Evolutionary conservation across 1,140 invertebrate genomes (phyloP), one percentile per base, ranked within the genome.

Genomic region (Ladona fulva): DNA sequence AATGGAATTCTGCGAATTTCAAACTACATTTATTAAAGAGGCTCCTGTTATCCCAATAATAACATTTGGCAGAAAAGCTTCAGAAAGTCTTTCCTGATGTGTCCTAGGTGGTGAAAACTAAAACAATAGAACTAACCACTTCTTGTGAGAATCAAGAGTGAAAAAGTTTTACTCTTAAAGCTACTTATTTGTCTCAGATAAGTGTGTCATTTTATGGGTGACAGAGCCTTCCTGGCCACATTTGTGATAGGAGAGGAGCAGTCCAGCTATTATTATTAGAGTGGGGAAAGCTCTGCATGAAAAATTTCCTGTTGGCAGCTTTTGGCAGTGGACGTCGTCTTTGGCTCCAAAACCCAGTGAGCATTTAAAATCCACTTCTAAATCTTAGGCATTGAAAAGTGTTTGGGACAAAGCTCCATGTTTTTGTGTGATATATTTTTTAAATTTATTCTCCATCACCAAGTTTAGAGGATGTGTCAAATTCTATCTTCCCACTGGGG

Each of bases 161-260:
- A 66, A 66, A 52, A 66, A 5, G n/a, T 66, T 66, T 66, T 16
- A 66, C 52, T 66, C 52, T 66, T 8, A 22, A 66, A 66, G 52
- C 52, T 22, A 66, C 52, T 66, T 66, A 22, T 66, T 66, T 66
- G 14, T 22, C 52, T 66, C 52, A 66, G 52, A 66, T 66, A 66
- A 66, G n/a, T 66, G 52, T 66, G 52, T 66, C 52, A 66, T 16
- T 22, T 66, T 5, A 66, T 66, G 52, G 52, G 52, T 66, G 52
- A 66, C 14, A 66, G 52, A 19, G 52, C 52, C 52, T 66, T 66
- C n/a, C 16, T 19, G 52, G 52, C 52, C 52, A 66, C 52, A 16
- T 66, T 66, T 66, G 52, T 66, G 52, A 66, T 66, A 66, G 52
- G 52, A 66, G 52, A 66, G 52, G 52, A 66, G 52, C 52, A 66